Base-by-base conservation (phyloP, 2,888 invertebrate species). In the Heliconius erato region DNA sequence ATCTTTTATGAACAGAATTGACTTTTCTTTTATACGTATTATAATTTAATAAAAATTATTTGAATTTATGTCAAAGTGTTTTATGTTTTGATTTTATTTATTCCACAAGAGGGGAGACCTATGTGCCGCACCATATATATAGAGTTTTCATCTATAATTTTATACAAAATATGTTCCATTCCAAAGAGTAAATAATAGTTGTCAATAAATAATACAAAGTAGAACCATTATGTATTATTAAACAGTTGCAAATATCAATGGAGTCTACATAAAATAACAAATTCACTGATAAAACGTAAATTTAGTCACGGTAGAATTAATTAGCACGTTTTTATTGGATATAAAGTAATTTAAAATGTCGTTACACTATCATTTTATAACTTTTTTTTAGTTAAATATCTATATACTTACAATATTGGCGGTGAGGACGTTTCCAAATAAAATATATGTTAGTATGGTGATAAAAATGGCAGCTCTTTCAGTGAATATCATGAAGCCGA, bases 401-500 rank as follows among this genome's bases (percentile, higher is more conserved):
- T 44, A 26, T 65, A 54, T 86, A 93, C 94, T 94, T 93, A 97
- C 97, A 88, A 97, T 97, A 86, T 97, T 97, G 0, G 98, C 97
- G 0, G 97, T 97, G 85, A 99, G 94, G 6, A 93, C 90, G 86
- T 97, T 96, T 6, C 97, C 97, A 0, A 96, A 92, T 23, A 98
- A 89, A 1, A 97, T 95, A 92, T 97, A 98, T 0, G 97, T 96
- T 1, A 98, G 89, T 63, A 99, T 96, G 0, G 98, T 97, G 76
- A 97, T 95, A 89, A 98, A 98, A 0, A 98, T 94, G 0, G 98
- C 97, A 40, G 98, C 95, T 89, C 98, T 97, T 32, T 98, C 98
- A 0, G 98, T 98, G 88, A 98, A 98, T 35, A 98, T 93, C 91
- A 98, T 97, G 90, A 98, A 98, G 0, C 98, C 97, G 93, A 98